Percentiles rank a stretch among this genome's conserved stretches.
phyloP scores from a whole-genome alignment of 2,797 vertebrate species.

The Serranus cabrilla region DNA sequence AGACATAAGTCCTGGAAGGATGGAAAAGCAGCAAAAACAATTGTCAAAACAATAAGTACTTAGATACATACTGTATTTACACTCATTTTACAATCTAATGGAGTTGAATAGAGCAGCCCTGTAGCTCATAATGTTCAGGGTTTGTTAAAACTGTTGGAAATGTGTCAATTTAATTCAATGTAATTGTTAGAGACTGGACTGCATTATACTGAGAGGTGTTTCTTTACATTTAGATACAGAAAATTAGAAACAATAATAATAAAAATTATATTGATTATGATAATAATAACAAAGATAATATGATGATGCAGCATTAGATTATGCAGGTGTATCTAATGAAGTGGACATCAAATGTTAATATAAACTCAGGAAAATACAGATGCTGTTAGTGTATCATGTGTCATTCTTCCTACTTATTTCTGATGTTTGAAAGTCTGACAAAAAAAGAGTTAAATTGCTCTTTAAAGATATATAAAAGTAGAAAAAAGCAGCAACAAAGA shows the following conservation, averaged over 20 bases:
- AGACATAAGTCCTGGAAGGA: slow-evolving; percentile 74
- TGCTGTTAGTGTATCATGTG: background rate
- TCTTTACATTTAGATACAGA: background rate
- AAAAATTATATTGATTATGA: too few species aligned
- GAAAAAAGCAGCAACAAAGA: background rate
- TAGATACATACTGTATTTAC: too few species aligned
- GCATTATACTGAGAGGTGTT: background rate
- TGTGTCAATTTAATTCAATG: background rate
- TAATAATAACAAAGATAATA: too few species aligned
- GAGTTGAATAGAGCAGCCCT: background rate
- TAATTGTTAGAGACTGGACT: background rate
- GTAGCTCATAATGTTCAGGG: background rate
- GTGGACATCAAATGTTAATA: background rate
- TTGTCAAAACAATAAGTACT: background rate
- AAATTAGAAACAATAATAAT: too few species aligned
- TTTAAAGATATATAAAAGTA: background rate
- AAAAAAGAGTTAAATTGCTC: background rate
- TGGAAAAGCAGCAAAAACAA: slow-evolving; percentile 3
- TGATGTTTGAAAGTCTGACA: background rate
- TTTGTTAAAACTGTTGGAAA: background rate
- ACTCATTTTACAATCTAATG: background rate
- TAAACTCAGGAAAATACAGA: background rate
- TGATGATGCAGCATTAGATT: background rate
- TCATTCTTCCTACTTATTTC: background rate
- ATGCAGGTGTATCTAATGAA: background rate